Evolutionary conservation across 2,888 invertebrate genomes (phyloP).

Genomic region (Asteroscopus sphinx): DNA sequence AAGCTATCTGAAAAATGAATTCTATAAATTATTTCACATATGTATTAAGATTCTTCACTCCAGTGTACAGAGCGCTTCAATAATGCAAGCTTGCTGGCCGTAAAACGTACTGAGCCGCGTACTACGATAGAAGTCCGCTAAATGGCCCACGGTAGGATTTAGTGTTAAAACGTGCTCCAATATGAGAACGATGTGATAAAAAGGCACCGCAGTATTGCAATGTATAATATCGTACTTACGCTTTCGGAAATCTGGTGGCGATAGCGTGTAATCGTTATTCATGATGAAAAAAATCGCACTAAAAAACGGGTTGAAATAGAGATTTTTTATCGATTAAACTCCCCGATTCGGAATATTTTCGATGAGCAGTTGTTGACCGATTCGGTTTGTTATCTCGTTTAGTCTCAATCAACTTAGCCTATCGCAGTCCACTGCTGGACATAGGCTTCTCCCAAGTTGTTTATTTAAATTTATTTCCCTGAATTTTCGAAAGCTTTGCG

Average conservation of each 20-base stretch:
- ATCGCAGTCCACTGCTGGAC: no score
- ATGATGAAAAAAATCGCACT: constrained; percentile 39
- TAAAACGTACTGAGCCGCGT: constrained; percentile 76
- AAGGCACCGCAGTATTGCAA: constrained; percentile 73
- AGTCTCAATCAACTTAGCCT: no score
- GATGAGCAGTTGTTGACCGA: no score
- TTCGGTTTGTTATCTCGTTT: no score
- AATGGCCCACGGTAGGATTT: constrained; percentile 83
- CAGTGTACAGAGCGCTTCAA: constrained; percentile 74
- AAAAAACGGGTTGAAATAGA: constrained; percentile 26
- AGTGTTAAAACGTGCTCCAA: constrained; percentile 81
- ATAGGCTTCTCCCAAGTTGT: no score
- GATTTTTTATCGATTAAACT: constrained; percentile 18
- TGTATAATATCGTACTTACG: constrained; percentile 62
- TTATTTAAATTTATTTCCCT: no score
- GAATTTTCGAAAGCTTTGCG: no score
- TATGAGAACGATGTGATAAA: constrained; percentile 82
- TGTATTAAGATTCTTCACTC: constrained; percentile 74
- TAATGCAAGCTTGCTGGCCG: constrained; percentile 78
- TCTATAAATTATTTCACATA: constrained; percentile 71
- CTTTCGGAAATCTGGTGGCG: constrained; percentile 54
- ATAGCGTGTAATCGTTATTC: constrained; percentile 49
- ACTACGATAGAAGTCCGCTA: constrained; percentile 74
- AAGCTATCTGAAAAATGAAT: constrained; percentile 52
- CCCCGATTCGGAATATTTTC: no score